phyloP scores from a whole-genome alignment of 1,140 invertebrate genomes.

The Euschistus heros region DNA sequence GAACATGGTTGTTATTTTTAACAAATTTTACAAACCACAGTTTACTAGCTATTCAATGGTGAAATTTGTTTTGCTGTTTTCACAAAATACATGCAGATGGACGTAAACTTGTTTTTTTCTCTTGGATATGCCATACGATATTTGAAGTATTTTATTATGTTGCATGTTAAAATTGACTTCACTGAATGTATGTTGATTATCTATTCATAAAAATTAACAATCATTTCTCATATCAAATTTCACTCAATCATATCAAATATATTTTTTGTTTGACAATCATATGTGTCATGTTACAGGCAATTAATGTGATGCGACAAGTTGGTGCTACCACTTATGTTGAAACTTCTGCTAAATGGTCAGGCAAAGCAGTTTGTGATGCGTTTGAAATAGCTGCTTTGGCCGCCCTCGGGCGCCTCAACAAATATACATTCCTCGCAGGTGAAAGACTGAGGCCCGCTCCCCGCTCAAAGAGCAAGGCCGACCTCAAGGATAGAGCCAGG shows the following conservation, averaged over 20 bases:
- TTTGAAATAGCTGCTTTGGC: slow-evolving; percentile 54
- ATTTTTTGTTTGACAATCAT: background rate
- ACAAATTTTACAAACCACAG: too few relatives aligned
- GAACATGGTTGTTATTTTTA: too few relatives aligned
- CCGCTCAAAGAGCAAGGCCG: slow-evolving; percentile 42
- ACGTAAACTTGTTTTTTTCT: too few relatives aligned
- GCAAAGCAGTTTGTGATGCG: slow-evolving; percentile 48
- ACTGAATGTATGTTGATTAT: background rate
- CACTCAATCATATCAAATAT: too few relatives aligned
- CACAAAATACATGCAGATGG: too few relatives aligned
- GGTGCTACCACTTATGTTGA: slow-evolving; percentile 56
- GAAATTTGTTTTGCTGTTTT: too few relatives aligned
- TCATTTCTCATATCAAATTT: too few relatives aligned
- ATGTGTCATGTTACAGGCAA: slow-evolving; percentile 34
- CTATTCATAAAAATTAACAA: too few relatives aligned
- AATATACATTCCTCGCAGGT: slow-evolving; percentile 38
- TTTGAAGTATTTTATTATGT: too few relatives aligned
- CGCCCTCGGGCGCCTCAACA: slow-evolving; percentile 49
- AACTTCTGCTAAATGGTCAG: slow-evolving; percentile 47
- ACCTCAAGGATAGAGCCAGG: slow-evolving; percentile 43
- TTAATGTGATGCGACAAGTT: slow-evolving; percentile 46
- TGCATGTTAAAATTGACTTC: too few relatives aligned
- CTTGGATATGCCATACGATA: too few relatives aligned
- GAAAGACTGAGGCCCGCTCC: slow-evolving; percentile 30
- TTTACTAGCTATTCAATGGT: too few relatives aligned